These are phyloP conservation scores for Gambusia affinis DNA, from an alignment of 2,113 vertebrate genomes.

Conservation along the genomic window DNA sequence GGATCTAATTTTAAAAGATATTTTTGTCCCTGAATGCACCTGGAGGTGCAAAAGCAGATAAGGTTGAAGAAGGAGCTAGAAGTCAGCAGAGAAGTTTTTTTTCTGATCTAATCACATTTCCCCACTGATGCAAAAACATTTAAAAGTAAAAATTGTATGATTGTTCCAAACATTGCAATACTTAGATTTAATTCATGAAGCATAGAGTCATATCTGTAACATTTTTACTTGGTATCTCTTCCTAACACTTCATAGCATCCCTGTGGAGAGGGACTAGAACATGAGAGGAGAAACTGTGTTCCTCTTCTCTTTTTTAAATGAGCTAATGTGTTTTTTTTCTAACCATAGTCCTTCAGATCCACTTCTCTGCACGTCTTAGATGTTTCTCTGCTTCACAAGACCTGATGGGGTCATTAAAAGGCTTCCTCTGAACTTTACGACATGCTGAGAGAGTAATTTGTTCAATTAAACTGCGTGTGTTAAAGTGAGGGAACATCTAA, in stretches of 20 bases:
- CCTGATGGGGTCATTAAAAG: neutral
- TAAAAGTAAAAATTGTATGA: neutral
- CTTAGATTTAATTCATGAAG: neutral
- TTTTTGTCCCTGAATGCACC: neutral
- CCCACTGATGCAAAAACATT: neutral
- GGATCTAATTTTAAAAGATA: neutral
- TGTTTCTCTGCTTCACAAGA: neutral
- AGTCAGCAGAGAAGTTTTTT: neutral
- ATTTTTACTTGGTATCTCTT: neutral
- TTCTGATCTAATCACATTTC: neutral
- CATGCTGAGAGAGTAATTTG: neutral
- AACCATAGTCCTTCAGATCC: neutral
- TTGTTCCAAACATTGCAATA: neutral
- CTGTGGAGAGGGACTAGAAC: neutral
- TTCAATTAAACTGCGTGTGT: neutral
- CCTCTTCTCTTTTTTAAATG: neutral
- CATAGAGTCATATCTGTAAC: neutral
- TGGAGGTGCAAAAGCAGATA: neutral
- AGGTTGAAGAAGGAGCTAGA: neutral
- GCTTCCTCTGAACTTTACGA: neutral
- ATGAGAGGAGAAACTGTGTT: neutral
- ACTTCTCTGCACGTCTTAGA: neutral
- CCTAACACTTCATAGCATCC: neutral
- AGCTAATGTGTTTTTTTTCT: neutral
- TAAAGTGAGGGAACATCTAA: neutral